Percentiles rank a stretch among this genome's conserved stretches.
phyloP scores from a whole-genome alignment of 2,113 vertebrate genomes.

The Nothocercus julius region DNA sequence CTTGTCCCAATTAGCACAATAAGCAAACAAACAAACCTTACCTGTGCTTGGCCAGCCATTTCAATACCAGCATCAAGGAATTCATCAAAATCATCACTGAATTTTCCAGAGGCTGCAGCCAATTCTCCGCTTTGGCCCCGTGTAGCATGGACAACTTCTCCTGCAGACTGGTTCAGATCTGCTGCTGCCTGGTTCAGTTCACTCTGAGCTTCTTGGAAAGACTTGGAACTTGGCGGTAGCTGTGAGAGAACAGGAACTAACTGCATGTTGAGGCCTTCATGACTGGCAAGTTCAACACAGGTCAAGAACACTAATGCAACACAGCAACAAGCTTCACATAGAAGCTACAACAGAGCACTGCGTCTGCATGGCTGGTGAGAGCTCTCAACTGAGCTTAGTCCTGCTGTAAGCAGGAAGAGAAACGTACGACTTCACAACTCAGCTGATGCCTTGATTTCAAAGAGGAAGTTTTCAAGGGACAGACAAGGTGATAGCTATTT shows the following conservation, averaged over 20 bases:
- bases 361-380: not conserved
- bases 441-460: too few relatives aligned
- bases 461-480: not conserved
- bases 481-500: not conserved
- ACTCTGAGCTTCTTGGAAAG: conserved; percentile 97
- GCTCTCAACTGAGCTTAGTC: not conserved
- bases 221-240: conserved; percentile 93
- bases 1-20: not conserved
- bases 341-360: not conserved
- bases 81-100: conserved; percentile 97
- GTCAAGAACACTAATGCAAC: not conserved
- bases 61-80: conserved; percentile 98
- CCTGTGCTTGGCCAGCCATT: conserved; percentile 98
- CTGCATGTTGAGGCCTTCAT: not conserved
- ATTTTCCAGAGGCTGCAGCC: conserved; percentile 94
- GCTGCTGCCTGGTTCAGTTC: conserved; percentile 97
- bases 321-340: not conserved
- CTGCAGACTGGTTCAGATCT: conserved; percentile 96
- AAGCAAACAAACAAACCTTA: conserved; percentile 42
- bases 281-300: not conserved
- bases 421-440: too few relatives aligned
- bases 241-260: conserved; percentile 42
- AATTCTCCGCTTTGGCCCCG: conserved; percentile 92
- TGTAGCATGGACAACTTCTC: conserved; percentile 96
- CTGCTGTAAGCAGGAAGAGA: not conserved